Evolutionary conservation across 1,140 invertebrate genomes (phyloP).

Genomic region (Panulirus ornatus): DNA sequence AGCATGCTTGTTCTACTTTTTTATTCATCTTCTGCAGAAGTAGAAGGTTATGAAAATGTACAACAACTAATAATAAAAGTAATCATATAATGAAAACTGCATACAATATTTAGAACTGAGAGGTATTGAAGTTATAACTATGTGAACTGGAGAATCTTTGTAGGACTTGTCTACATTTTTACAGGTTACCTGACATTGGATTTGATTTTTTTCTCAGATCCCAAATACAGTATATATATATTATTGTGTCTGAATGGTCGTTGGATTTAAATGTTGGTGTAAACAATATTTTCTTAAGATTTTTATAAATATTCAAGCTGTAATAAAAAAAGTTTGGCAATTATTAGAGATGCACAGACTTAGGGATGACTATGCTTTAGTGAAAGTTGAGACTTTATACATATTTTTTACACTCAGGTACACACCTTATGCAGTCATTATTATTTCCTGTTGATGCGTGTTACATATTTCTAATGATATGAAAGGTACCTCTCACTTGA

Average conservation of each 20-base stretch:
- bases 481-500: background rate
- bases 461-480: background rate
- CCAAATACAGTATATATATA: background rate
- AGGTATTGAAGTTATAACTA: background rate
- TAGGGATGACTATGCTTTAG: background rate
- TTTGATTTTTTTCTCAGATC: slow-evolving; percentile 3
- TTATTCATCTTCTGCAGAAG: background rate
- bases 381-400: background rate
- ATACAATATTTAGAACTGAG: background rate
- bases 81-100: background rate
- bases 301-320: background rate
- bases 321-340: background rate
- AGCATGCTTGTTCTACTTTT: background rate
- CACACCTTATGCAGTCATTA: background rate
- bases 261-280: background rate
- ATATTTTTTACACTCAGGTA: background rate
- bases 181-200: background rate
- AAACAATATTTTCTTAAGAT: background rate
- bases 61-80: background rate
- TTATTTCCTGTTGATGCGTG: background rate
- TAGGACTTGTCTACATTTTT: background rate
- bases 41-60: background rate
- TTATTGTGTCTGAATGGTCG: background rate
- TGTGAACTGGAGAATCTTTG: slow-evolving; percentile 7
- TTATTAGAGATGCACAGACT: background rate